phyloP scores from a whole-genome alignment of 2,888 invertebrate genomes.

The Agrotis ipsilon region DNA sequence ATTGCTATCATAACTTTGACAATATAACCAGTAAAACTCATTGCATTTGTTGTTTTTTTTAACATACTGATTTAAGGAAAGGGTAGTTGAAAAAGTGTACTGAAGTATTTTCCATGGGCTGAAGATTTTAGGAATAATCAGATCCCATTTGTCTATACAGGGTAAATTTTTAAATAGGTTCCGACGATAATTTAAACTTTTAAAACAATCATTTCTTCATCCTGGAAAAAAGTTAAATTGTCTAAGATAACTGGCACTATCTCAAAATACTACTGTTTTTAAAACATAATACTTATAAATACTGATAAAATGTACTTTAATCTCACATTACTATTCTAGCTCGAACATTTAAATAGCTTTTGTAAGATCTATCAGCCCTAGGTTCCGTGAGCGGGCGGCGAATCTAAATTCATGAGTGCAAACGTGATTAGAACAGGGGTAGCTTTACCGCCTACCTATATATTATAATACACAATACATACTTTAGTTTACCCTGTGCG shows the following conservation, averaged over 20 bases:
- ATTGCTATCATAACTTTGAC: conserved; percentile 12
- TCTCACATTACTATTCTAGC: background rate
- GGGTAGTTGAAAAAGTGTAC: too few relatives aligned
- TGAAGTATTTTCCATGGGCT: background rate
- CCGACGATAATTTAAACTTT: background rate
- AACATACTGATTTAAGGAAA: too few relatives aligned
- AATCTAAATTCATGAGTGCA: conserved; percentile 82
- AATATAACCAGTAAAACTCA: background rate
- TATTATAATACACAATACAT: conserved; percentile 76
- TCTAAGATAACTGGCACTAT: background rate
- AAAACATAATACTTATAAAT: background rate
- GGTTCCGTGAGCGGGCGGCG: conserved; percentile 56
- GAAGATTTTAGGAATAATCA: background rate
- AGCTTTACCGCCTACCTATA: conserved; percentile 69
- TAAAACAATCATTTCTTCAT: background rate
- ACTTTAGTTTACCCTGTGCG: conserved; percentile 75
- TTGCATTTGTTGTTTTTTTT: background rate
- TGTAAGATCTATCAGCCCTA: conserved; percentile 63
- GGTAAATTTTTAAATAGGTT: background rate
- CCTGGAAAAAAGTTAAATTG: background rate
- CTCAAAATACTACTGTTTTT: background rate
- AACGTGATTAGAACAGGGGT: conserved; percentile 79
- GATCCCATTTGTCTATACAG: background rate
- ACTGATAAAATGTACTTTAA: background rate
- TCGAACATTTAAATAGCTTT: conserved; percentile 24